phyloP scores from a whole-genome alignment of 2,113 vertebrate species.

The Pluvialis apricaria region DNA sequence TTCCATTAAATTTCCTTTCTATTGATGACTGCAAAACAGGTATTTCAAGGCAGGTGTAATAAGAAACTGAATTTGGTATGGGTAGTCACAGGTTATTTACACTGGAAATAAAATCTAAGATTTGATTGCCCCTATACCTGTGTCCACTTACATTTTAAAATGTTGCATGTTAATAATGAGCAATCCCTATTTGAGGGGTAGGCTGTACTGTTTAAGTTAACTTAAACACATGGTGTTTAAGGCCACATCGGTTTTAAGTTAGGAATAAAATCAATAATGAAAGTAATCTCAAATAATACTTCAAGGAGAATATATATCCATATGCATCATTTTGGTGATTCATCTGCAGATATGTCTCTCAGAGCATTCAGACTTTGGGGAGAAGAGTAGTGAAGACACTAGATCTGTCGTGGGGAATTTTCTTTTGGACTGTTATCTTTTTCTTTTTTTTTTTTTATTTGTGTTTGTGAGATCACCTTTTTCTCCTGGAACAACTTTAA shows the following conservation, averaged over 20 bases:
- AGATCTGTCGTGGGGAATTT: background rate
- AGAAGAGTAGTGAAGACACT: background rate
- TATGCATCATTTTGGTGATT: background rate
- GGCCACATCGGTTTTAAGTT: background rate
- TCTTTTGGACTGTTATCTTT: background rate
- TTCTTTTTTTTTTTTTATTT: background rate
- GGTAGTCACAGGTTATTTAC: background rate
- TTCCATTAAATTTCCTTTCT: background rate
- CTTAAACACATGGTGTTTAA: background rate
- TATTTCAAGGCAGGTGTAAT: background rate
- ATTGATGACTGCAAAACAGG: background rate
- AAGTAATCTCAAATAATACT: background rate
- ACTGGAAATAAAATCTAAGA: background rate
- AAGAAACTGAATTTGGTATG: background rate
- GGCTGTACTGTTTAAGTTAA: background rate
- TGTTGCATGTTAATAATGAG: background rate
- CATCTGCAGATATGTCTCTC: background rate
- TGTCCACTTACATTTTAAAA: background rate
- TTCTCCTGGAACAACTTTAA: background rate
- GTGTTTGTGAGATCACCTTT: background rate
- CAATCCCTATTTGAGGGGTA: background rate
- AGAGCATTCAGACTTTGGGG: background rate
- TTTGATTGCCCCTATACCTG: background rate
- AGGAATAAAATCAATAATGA: background rate
- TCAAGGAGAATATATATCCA: background rate